Conservation (phyloP, 2,888 invertebrate genomes). For the Meta bourneti region DNA sequence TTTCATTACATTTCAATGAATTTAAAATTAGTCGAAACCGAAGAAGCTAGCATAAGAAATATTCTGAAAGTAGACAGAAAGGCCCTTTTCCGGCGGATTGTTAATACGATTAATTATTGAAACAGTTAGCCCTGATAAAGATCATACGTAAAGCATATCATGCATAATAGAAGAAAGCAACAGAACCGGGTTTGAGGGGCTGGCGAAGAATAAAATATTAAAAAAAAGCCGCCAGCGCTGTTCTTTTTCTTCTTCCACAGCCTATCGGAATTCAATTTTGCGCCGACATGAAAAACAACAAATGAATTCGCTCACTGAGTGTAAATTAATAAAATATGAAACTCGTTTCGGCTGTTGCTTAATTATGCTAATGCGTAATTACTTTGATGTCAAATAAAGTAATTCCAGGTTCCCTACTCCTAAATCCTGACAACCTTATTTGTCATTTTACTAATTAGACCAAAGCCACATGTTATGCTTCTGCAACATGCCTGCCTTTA, state of each 20-base stretch:
- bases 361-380: constrained; percentile 77
- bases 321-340: constrained; percentile 77
- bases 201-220: constrained; percentile 22
- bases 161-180: constrained; percentile 76
- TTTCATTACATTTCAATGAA: constrained; percentile 75
- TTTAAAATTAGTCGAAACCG: constrained; percentile 73
- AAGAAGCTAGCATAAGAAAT: constrained; percentile 52
- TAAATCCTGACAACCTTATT: constrained; percentile 75
- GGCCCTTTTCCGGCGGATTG: constrained; percentile 39
- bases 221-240: constrained; percentile 42
- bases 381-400: constrained; percentile 77
- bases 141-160: constrained; percentile 70
- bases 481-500: constrained; percentile 63
- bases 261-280: constrained; percentile 76
- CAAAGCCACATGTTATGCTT: constrained; percentile 76
- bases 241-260: constrained; percentile 51
- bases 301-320: constrained; percentile 74
- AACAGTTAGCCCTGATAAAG: constrained; percentile 72
- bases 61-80: constrained; percentile 45
- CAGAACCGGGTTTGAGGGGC: constrained; percentile 53
- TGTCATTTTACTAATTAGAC: constrained; percentile 77
- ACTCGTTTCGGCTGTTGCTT: constrained; percentile 76
- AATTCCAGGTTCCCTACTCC: constrained; percentile 75
- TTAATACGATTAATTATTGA: constrained; percentile 76
- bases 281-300: constrained; percentile 76